Percentiles rank a stretch among this genome's conserved stretches.
Conservation (phyloP, 2,797 vertebrate genomes). For the Saxicola maurus region DNA sequence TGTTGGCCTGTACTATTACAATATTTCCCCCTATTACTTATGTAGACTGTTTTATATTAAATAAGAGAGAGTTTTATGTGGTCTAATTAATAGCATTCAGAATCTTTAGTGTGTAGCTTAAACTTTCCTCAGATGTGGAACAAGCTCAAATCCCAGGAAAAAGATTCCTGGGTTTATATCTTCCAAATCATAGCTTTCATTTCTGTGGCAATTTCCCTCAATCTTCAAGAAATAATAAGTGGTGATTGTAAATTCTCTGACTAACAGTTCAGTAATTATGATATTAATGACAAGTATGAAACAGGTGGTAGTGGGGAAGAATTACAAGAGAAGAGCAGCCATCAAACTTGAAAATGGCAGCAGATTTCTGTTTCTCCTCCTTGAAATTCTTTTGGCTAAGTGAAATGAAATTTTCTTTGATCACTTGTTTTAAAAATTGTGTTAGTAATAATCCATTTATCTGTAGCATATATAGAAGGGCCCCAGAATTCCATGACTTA, state of each 20-base stretch:
- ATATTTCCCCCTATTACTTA: background rate
- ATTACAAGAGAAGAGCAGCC: conserved; percentile 6
- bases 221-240: conserved; percentile 18
- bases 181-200: background rate
- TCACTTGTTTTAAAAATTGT: background rate
- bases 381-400: conserved; percentile 35
- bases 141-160: conserved; percentile 14
- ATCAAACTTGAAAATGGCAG: conserved; percentile 7
- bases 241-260: conserved; percentile 23
- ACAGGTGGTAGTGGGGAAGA: background rate
- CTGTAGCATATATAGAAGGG: background rate
- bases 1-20: background rate
- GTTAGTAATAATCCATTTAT: conserved; percentile 21
- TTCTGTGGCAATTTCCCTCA: background rate
- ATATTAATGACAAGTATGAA: conserved; percentile 10
- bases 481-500: background rate
- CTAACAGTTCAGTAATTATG: conserved; percentile 15
- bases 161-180: background rate
- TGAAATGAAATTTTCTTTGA: background rate
- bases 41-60: background rate
- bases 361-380: background rate
- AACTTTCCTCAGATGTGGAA: background rate
- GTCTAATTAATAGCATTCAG: conserved; percentile 18
- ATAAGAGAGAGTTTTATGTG: background rate
- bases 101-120: background rate